These are phyloP conservation scores for Alces alces DNA, from an alignment of 2,113 vertebrate species.

Conservation along the genomic window DNA sequence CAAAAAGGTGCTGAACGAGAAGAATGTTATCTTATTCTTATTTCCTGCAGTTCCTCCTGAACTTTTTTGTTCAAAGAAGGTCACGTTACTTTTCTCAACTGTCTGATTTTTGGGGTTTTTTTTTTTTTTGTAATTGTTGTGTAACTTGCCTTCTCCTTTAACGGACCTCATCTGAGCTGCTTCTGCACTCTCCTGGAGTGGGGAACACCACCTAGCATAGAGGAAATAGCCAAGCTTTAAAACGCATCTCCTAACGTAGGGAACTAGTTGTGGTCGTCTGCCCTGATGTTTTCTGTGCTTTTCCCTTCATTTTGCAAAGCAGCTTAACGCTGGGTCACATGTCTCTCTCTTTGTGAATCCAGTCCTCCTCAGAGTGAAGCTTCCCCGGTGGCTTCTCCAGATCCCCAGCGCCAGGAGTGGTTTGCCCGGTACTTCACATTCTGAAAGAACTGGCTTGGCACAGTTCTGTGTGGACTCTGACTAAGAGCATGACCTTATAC, in stretches of 20 bases:
- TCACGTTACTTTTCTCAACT: not conserved
- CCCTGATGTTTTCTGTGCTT: slow-evolving; percentile 43
- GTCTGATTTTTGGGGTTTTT: not conserved
- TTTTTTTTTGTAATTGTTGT: not conserved
- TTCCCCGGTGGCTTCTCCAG: slow-evolving; percentile 88
- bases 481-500: slow-evolving; percentile 89
- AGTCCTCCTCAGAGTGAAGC: slow-evolving; percentile 98
- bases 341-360: slow-evolving; percentile 77
- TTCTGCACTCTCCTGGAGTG: slow-evolving; percentile 77
- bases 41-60: not conserved
- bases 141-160: slow-evolving; percentile 55
- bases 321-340: slow-evolving; percentile 70
- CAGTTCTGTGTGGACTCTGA: slow-evolving; percentile 77
- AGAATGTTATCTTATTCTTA: not conserved
- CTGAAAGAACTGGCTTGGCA: slow-evolving; percentile 84
- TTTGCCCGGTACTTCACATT: slow-evolving; percentile 99
- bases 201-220: slow-evolving; percentile 48
- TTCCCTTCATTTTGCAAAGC: not conserved
- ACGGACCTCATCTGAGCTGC: slow-evolving; percentile 68
- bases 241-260: not conserved
- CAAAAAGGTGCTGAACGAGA: slow-evolving; percentile 69
- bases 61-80: not conserved
- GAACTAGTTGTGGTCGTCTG: not conserved
- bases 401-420: slow-evolving; percentile 97
- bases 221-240: slow-evolving; percentile 22